These are phyloP conservation scores for Drosophila athabasca DNA, from an alignment of 1,140 invertebrate species.

Conservation along the genomic window DNA sequence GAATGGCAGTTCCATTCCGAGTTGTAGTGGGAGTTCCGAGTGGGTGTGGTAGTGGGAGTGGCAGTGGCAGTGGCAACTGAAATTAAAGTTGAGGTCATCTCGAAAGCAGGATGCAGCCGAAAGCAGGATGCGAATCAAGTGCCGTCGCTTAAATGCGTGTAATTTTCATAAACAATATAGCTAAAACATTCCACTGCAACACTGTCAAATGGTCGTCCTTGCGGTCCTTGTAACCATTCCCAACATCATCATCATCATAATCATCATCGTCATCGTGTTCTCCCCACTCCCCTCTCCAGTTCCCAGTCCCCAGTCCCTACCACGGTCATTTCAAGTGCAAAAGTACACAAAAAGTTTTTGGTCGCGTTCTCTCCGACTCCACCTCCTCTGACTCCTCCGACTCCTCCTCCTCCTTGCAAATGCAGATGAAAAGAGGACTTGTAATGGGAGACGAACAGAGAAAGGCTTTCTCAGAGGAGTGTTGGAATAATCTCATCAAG, in stretches of 20 bases:
- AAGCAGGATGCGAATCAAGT: conserved; percentile 5
- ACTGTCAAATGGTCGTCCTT: conserved; percentile 47
- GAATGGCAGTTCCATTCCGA: no score
- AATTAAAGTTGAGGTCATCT: conserved; percentile 4
- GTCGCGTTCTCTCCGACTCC: not conserved
- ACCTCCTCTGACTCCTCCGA: no score
- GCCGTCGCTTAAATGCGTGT: conserved; percentile 19
- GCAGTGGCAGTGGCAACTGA: not conserved
- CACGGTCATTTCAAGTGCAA: conserved; percentile 57
- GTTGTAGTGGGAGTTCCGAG: not conserved
- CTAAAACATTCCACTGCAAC: conserved; percentile 49
- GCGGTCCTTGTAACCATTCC: not conserved
- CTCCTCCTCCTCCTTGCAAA: not conserved
- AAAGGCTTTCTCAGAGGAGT: not conserved
- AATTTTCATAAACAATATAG: conserved; percentile 76
- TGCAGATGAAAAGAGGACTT: conserved; percentile 11
- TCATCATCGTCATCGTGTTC: conserved; percentile 3
- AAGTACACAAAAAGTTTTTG: conserved; percentile 44
- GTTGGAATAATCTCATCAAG: no score
- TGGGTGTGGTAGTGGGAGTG: conserved; percentile 11
- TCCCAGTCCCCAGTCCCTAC: not conserved
- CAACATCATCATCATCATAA: conserved; percentile 5
- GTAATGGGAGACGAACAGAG: not conserved
- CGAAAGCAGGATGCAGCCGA: conserved; percentile 36
- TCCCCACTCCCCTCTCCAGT: no score